These are phyloP conservation scores for Drosophila recens DNA, from an alignment of 2,888 invertebrate species.

Conservation along the genomic window DNA sequence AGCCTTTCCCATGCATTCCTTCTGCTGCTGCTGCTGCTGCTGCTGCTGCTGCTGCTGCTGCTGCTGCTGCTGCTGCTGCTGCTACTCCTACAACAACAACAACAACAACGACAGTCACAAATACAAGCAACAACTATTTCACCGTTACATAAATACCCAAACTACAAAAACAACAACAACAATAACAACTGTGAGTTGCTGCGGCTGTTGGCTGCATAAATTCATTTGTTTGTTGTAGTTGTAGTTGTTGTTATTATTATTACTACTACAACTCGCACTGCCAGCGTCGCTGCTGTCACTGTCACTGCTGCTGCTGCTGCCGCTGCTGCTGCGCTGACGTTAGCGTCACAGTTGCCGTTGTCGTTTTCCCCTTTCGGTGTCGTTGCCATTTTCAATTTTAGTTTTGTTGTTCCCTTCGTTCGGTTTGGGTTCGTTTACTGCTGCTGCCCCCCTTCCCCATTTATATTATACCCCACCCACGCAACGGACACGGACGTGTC, in stretches of 20 bases:
- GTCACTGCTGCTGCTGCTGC: conserved; percentile 22
- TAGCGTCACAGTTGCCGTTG: conserved; percentile 26
- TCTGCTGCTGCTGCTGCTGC: conserved; percentile 36
- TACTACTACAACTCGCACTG: conserved; percentile 50
- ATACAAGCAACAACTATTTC: conserved; percentile 52
- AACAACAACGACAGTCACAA: conserved; percentile 24
- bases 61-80: conserved; percentile 41
- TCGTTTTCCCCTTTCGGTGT: conserved; percentile 49
- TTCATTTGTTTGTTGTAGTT: conserved; percentile 69
- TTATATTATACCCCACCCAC: conserved; percentile 50
- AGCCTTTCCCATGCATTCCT: conserved; percentile 69
- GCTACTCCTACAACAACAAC: conserved; percentile 29
- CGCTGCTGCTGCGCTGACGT: conserved; percentile 27
- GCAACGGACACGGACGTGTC: conserved; percentile 61
- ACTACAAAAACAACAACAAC: conserved; percentile 51
- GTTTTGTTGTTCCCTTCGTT: conserved; percentile 66
- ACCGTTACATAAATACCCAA: conserved; percentile 75
- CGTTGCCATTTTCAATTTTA: conserved; percentile 77
- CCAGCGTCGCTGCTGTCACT: conserved; percentile 43
- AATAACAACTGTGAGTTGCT: conserved; percentile 29
- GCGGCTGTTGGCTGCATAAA: conserved; percentile 67
- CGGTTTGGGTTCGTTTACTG: conserved; percentile 66
- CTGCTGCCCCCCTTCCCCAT: conserved; percentile 13
- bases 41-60: too few species aligned
- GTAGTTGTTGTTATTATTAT: conserved; percentile 53